Percentiles rank a stretch among this genome's conserved stretches.
These are phyloP conservation scores for Myotis myotis DNA, from an alignment of 2,797 vertebrate species.

Conservation along the genomic window DNA sequence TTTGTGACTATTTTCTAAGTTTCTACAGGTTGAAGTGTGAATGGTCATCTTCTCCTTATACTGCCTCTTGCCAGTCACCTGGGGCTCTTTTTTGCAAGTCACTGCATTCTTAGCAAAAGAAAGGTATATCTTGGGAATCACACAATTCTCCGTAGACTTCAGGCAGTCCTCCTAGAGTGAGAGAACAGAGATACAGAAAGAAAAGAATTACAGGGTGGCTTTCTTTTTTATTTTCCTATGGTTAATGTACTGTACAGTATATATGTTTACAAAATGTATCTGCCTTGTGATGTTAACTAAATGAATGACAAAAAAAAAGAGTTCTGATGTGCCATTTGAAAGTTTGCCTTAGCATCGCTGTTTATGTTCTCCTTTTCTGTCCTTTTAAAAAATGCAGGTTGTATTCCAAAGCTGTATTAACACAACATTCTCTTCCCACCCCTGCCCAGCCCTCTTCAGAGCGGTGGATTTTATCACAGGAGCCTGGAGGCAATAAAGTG, in stretches of 20 bases:
- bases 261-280: constrained; percentile 86
- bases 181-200: constrained; percentile 83
- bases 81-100: constrained; percentile 77
- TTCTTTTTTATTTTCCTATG: constrained; percentile 82
- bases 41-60: constrained; percentile 63
- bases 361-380: constrained; percentile 73
- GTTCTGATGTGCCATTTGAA: constrained; percentile 85
- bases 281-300: constrained; percentile 86
- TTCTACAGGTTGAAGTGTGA: constrained; percentile 78
- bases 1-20: constrained; percentile 83
- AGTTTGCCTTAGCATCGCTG: constrained; percentile 84
- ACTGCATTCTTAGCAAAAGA: constrained; percentile 76
- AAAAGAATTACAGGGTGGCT: constrained; percentile 87
- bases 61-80: constrained; percentile 67
- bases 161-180: constrained; percentile 78
- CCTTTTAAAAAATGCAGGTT: constrained; percentile 73
- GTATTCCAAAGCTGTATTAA: constrained; percentile 86
- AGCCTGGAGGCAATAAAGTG: constrained; percentile 52
- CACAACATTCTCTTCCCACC: constrained; percentile 88
- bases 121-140: constrained; percentile 35
- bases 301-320: constrained; percentile 84
- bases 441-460: constrained; percentile 66
- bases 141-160: constrained; percentile 75
- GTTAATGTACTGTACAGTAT: constrained; percentile 86
- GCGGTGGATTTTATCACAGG: constrained; percentile 47